phyloP scores from a whole-genome alignment of 2,888 invertebrate species.

The Caenorhabditis afra region DNA sequence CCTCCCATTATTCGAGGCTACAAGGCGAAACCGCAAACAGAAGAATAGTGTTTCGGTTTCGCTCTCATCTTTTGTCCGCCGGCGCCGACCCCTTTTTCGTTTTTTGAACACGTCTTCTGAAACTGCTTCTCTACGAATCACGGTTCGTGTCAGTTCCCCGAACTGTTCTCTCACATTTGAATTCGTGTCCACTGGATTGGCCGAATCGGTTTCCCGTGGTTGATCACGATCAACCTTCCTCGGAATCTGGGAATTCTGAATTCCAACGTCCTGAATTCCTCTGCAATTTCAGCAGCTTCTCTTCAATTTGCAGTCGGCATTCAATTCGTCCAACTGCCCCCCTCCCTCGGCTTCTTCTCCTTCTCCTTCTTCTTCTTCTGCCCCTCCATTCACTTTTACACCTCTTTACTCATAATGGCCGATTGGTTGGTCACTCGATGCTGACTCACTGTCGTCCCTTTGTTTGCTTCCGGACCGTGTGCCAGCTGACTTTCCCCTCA shows the following conservation, averaged over 20 bases:
- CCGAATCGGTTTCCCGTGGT: conserved; percentile 30
- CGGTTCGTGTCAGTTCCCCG: not conserved
- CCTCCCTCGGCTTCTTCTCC: conserved; percentile 5
- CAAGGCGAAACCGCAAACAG: conserved; percentile 53
- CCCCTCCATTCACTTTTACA: conserved; percentile 34
- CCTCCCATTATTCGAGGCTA: conserved; percentile 44
- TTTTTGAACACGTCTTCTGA: conserved; percentile 33
- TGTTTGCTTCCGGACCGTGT: conserved; percentile 45
- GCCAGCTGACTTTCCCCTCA: conserved; percentile 27
- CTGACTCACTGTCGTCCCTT: conserved; percentile 34
- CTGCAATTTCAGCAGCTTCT: conserved; percentile 5
- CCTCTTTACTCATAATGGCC: conserved; percentile 53
- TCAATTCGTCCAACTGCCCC: conserved; percentile 29
- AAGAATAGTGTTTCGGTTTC: conserved; percentile 44
- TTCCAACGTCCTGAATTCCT: conserved; percentile 5
- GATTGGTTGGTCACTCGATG: conserved; percentile 37
- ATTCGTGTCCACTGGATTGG: conserved; percentile 31
- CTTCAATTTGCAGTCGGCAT: not conserved
- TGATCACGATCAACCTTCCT: conserved; percentile 26
- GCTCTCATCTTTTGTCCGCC: conserved; percentile 56
- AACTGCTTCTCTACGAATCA: conserved; percentile 16
- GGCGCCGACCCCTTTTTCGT: conserved; percentile 3
- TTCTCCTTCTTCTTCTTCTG: conserved; percentile 1
- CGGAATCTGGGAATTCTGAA: conserved; percentile 5
- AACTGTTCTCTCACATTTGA: conserved; percentile 13